Percentiles rank a stretch among this genome's conserved stretches.
Conservation (phyloP, 2,797 vertebrate species). For the Fringilla coelebs region DNA sequence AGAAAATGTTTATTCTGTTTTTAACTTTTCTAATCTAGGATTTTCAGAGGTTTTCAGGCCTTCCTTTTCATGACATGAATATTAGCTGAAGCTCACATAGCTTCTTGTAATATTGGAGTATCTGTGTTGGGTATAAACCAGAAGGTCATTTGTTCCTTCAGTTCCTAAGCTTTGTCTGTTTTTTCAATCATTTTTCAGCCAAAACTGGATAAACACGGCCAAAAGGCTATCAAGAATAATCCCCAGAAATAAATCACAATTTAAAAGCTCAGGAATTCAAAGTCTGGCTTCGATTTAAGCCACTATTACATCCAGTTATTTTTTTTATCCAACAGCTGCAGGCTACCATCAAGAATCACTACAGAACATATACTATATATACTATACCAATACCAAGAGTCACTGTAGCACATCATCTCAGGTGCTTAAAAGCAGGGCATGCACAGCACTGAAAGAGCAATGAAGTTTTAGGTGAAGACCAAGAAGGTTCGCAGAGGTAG, state of each 20-base stretch:
- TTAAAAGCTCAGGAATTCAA: background rate
- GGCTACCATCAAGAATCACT: background rate
- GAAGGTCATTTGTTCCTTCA: background rate
- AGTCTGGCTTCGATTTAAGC: background rate
- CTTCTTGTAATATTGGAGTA: background rate
- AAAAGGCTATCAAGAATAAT: background rate
- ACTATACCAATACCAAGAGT: background rate
- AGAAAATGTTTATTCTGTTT: background rate
- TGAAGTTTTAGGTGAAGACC: background rate
- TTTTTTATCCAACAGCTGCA: background rate
- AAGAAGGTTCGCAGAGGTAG: accelerated
- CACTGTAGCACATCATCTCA: background rate
- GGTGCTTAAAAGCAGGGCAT: background rate
- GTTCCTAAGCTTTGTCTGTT: background rate
- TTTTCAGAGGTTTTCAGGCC: background rate
- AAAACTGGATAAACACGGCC: background rate
- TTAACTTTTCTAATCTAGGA: background rate
- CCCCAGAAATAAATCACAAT: background rate
- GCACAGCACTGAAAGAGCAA: background rate
- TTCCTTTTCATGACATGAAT: background rate
- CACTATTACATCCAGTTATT: background rate
- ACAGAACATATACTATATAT: background rate
- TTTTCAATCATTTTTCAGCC: background rate
- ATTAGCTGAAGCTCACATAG: background rate
- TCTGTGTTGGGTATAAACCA: background rate